Conservation (phyloP, 1,140 invertebrate genomes). For the Trichonephila inaurata region DNA sequence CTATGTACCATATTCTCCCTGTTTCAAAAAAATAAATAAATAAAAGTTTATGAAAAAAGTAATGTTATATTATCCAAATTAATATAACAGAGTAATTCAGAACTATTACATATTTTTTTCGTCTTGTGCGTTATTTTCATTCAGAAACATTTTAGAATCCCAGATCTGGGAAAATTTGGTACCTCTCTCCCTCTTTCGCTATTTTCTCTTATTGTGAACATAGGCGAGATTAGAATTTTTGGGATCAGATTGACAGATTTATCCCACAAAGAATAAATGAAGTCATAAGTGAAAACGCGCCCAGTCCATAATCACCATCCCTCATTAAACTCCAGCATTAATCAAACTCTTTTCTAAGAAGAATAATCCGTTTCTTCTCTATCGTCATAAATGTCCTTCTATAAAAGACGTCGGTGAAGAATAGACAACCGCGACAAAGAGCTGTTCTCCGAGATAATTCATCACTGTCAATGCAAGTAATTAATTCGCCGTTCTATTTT, state of each 20-base stretch:
- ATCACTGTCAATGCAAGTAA: slow-evolving; percentile 46
- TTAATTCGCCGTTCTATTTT: slow-evolving; percentile 44
- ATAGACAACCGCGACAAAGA: slow-evolving; percentile 31
- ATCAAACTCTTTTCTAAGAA: background rate
- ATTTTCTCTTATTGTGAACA: background rate
- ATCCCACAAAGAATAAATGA: background rate
- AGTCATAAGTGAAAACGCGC: slow-evolving; percentile 3
- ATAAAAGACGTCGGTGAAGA: slow-evolving; percentile 28
- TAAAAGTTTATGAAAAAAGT: no score
- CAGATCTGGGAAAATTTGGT: no score
- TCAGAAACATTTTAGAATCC: no score
- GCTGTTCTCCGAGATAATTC: slow-evolving; percentile 16
- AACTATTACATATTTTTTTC: no score
- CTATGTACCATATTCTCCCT: no score
- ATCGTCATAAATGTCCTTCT: slow-evolving; percentile 27
- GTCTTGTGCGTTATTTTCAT: no score
- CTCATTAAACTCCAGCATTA: slow-evolving; percentile 35
- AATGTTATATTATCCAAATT: no score
- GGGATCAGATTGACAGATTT: background rate
- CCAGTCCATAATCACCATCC: background rate
- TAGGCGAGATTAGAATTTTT: background rate
- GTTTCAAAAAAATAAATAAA: no score
- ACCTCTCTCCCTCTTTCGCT: background rate
- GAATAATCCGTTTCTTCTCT: slow-evolving; percentile 38
- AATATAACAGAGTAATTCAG: no score